phyloP scores from a whole-genome alignment of 2,888 invertebrate species.

The Lepetodrilus schrolli region DNA sequence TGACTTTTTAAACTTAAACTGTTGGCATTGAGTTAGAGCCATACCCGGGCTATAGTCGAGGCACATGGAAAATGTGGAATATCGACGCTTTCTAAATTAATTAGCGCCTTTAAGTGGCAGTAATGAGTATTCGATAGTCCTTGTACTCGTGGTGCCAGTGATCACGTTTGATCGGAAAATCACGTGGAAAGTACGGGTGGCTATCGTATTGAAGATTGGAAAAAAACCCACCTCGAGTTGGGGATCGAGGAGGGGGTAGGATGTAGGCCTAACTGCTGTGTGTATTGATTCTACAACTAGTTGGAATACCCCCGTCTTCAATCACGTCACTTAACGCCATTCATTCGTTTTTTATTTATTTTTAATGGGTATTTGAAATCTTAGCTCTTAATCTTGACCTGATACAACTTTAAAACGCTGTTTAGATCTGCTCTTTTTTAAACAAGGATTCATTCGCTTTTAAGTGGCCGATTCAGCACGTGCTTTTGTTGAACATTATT shows the following conservation, averaged over 20 bases:
- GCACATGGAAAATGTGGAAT: too few species aligned
- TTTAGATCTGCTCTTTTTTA: not conserved
- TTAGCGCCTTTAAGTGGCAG: conserved; percentile 1
- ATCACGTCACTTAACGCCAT: not conserved
- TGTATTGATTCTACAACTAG: not conserved
- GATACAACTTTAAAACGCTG: not conserved
- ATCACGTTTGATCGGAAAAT: not conserved
- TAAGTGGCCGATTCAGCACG: not conserved
- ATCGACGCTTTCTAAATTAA: conserved; percentile 1
- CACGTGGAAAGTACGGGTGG: not conserved
- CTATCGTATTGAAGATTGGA: not conserved
- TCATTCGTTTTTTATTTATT: conserved; percentile 2
- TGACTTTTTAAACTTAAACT: conserved; percentile 23
- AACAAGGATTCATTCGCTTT: not conserved
- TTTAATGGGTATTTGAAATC: conserved; percentile 20
- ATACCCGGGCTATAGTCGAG: too few species aligned
- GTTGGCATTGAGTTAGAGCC: conserved; percentile 15
- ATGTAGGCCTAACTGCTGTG: not conserved
- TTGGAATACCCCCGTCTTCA: not conserved
- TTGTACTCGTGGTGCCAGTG: not conserved
- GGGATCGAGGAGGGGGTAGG: not conserved
- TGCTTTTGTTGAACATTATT: not conserved
- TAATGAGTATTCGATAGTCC: conserved; percentile 20
- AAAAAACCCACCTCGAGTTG: too few species aligned
- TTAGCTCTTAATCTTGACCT: not conserved